phyloP scores from a whole-genome alignment of 2,888 invertebrate species.

The Argynnis bischoffii region DNA sequence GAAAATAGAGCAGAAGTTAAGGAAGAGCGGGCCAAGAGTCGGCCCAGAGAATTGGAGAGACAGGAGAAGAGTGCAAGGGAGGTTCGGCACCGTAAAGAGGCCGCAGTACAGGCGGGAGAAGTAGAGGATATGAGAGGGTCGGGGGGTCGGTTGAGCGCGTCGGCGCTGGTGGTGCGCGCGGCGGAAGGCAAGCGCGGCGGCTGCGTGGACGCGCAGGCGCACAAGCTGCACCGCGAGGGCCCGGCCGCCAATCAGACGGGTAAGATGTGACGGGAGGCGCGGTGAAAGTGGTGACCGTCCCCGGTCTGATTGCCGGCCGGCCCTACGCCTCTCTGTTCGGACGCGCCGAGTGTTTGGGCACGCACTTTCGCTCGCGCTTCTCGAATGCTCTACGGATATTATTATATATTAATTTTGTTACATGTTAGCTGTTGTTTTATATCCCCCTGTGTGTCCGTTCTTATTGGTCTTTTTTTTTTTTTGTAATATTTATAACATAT shows the following conservation, averaged over 20 bases:
- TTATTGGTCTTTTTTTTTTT: slow-evolving; percentile 13
- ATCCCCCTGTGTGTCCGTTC: no score
- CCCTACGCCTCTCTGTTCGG: slow-evolving; percentile 52
- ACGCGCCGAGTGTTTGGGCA: slow-evolving; percentile 64
- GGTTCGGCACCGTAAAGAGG: neutral
- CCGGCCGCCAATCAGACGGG: slow-evolving; percentile 82
- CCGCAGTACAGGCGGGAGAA: slow-evolving; percentile 52
- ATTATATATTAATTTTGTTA: slow-evolving; percentile 34
- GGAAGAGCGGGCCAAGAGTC: slow-evolving; percentile 25
- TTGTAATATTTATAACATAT: neutral
- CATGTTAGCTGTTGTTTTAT: slow-evolving; percentile 30
- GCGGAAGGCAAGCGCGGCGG: slow-evolving; percentile 61
- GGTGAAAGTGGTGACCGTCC: slow-evolving; percentile 70
- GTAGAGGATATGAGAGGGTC: neutral
- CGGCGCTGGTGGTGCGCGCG: slow-evolving; percentile 69
- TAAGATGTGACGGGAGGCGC: slow-evolving; percentile 71
- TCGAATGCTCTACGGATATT: slow-evolving; percentile 42
- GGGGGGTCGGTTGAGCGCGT: slow-evolving; percentile 41
- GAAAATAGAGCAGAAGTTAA: slow-evolving; percentile 30
- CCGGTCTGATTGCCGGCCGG: slow-evolving; percentile 56
- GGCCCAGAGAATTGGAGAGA: neutral
- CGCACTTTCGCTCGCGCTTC: slow-evolving; percentile 78
- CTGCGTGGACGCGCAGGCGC: slow-evolving; percentile 79
- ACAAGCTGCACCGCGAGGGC: slow-evolving; percentile 74
- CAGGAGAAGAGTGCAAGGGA: neutral